These are phyloP conservation scores for Geotrypetes seraphini DNA, from an alignment of 2,797 vertebrate species.

Conservation along the genomic window DNA sequence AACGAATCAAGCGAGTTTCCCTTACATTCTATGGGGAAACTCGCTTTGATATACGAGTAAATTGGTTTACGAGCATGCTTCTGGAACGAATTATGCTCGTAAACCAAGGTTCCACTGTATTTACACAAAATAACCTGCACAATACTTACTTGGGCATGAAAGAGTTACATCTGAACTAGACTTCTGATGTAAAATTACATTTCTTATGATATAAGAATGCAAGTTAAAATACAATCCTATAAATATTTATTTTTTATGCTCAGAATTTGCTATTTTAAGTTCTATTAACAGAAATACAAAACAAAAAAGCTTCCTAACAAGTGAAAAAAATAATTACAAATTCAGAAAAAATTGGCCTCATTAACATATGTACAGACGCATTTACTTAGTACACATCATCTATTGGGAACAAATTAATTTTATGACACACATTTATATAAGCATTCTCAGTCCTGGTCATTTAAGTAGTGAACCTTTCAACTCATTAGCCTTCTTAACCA, in stretches of 20 bases:
- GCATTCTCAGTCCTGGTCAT: constrained; percentile 45
- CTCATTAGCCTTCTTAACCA: constrained; percentile 36
- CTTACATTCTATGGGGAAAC: too few relatives aligned
- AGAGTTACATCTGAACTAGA: too few relatives aligned
- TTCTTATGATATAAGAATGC: constrained; percentile 48
- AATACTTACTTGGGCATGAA: too few relatives aligned
- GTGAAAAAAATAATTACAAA: constrained; percentile 79
- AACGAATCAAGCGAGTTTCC: too few relatives aligned
- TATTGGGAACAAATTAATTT: constrained; percentile 49
- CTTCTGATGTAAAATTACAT: not conserved
- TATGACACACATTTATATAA: constrained; percentile 60
- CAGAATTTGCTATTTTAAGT: constrained; percentile 56
- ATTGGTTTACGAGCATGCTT: too few relatives aligned
- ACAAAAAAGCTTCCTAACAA: constrained; percentile 65
- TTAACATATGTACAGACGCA: constrained; percentile 75
- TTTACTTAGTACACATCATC: constrained; percentile 64
- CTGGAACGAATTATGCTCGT: too few relatives aligned
- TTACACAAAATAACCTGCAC: too few relatives aligned
- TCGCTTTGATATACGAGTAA: too few relatives aligned
- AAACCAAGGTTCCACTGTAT: too few relatives aligned
- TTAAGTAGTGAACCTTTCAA: constrained; percentile 38
- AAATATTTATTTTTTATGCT: constrained; percentile 65
- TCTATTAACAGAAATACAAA: constrained; percentile 70
- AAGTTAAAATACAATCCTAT: constrained; percentile 63
- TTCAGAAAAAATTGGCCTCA: constrained; percentile 75